Conservation (phyloP, 2,888 invertebrate species). For the Rutpela maculata region DNA sequence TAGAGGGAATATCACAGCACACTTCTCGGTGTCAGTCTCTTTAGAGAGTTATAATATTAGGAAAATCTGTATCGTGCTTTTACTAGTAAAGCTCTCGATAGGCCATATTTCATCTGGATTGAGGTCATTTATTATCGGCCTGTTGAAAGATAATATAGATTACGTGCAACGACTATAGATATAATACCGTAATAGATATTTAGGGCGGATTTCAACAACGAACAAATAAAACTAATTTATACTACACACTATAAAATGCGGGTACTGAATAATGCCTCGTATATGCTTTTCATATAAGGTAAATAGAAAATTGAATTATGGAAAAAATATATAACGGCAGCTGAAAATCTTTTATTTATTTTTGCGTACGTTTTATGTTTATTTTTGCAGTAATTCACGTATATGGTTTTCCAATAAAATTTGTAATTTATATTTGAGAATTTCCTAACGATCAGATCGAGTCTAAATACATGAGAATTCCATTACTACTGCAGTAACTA, state of each 20-base stretch:
- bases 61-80: constrained; percentile 54
- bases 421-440: too few species aligned
- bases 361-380: neutral
- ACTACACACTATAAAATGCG: constrained; percentile 29
- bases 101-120: constrained; percentile 61
- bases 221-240: constrained; percentile 50
- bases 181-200: constrained; percentile 59
- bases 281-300: constrained; percentile 2
- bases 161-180: constrained; percentile 63
- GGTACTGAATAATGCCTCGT: constrained; percentile 29
- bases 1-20: neutral
- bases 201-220: constrained; percentile 45
- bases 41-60: constrained; percentile 50
- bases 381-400: neutral
- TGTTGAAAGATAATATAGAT: constrained; percentile 67
- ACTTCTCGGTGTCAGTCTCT: constrained; percentile 29
- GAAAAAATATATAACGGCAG: neutral
- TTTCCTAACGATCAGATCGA: too few species aligned
- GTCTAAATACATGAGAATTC: too few species aligned
- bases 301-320: constrained; percentile 4
- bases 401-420: neutral
- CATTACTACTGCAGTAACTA: too few species aligned
- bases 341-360: neutral
- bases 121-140: constrained; percentile 63
- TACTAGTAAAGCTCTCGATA: constrained; percentile 50